Conservation (phyloP, 2,113 vertebrate species). For the Opisthocomus hoazin region DNA sequence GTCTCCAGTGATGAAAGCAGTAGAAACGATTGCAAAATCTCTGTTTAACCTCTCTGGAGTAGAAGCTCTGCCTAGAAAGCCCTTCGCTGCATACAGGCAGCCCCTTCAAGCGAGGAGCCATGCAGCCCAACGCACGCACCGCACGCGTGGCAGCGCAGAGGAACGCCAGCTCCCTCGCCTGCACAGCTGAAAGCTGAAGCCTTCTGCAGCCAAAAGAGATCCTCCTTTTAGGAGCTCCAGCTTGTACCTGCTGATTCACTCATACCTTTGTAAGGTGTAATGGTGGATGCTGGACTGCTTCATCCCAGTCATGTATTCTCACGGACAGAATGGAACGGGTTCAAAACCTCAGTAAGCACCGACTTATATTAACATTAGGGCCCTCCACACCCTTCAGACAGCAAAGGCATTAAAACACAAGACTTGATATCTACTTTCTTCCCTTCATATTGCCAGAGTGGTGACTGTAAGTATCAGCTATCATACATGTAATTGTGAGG, state of each 20-base stretch:
- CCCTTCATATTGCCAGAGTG: neutral
- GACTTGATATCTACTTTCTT: neutral
- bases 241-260: neutral
- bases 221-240: neutral
- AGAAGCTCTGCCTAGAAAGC: neutral
- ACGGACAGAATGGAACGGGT: neutral
- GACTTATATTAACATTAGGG: neutral
- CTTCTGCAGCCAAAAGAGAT: neutral
- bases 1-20: neutral
- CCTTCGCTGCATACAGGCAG: neutral
- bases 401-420: neutral
- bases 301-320: neutral
- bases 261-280: neutral
- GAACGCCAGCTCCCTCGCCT: neutral
- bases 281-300: neutral
- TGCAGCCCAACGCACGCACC: fast-evolving
- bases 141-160: fast-evolving
- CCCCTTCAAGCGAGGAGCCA: neutral
- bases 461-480: neutral
- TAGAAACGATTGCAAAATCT: neutral
- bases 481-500: neutral
- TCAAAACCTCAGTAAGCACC: neutral
- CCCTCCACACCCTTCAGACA: neutral
- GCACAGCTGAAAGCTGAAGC: neutral
- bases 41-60: neutral